A percentile compares a stretch with the other conserved stretches of the same genome.
These are phyloP conservation scores for Bombylius discolor DNA, from an alignment of 2,888 invertebrate genomes.

Conservation along the genomic window DNA sequence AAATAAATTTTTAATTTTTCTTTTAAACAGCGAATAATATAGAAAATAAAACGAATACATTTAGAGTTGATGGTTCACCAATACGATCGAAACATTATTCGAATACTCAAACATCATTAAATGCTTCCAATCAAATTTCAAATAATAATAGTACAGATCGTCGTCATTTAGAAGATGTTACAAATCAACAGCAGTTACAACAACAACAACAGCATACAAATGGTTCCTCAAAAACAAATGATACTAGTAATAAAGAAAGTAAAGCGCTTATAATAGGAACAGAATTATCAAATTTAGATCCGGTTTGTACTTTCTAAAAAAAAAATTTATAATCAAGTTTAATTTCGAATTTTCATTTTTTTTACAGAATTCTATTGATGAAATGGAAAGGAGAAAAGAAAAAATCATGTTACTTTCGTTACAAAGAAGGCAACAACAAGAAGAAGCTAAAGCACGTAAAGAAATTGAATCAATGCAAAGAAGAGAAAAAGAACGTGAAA, in stretches of 20 bases:
- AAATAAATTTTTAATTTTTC: not conserved
- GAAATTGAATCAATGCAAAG: constrained; percentile 69
- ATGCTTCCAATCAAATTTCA: constrained; percentile 11
- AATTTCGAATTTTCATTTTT: not conserved
- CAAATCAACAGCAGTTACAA: constrained; percentile 25
- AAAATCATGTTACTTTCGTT: constrained; percentile 78
- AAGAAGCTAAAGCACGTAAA: constrained; percentile 70
- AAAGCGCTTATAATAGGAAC: constrained; percentile 53
- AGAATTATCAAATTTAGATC: constrained; percentile 52
- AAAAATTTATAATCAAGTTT: not conserved
- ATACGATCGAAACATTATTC: not conserved
- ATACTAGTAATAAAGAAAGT: constrained; percentile 37
- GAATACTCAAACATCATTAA: not conserved
- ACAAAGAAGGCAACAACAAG: constrained; percentile 81
- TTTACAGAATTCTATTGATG: constrained; percentile 63
- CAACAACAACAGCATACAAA: constrained; percentile 23
- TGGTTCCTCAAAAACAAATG: constrained; percentile 18
- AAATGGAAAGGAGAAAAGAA: constrained; percentile 88
- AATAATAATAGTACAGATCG: constrained; percentile 14
- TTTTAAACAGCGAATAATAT: constrained; percentile 7
- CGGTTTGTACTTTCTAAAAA: constrained; percentile 38
- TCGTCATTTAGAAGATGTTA: constrained; percentile 28
- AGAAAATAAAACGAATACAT: constrained; percentile 8
- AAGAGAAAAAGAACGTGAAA: constrained; percentile 60
- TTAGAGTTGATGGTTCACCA: constrained; percentile 3